Conservation (phyloP, 2,113 vertebrate genomes). For the Sturnus vulgaris region DNA sequence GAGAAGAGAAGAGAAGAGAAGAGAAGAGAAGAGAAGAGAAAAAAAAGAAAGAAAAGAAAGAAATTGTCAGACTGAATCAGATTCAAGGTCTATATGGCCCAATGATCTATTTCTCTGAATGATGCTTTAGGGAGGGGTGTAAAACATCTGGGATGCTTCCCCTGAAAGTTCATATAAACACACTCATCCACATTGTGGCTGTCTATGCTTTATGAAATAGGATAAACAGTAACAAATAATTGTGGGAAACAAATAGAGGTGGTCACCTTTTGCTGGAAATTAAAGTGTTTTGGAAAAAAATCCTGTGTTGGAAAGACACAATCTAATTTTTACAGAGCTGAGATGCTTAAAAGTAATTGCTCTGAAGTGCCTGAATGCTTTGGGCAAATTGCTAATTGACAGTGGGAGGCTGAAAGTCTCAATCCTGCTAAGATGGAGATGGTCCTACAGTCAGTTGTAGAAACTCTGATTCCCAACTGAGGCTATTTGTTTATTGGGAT, state of each 20-base stretch:
- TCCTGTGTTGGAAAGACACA: not conserved
- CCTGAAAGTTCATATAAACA: not conserved
- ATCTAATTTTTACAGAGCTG: not conserved
- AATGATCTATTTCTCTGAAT: not conserved
- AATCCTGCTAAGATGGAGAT: not conserved
- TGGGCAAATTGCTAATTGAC: not conserved
- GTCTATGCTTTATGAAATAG: not conserved
- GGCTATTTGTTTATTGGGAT: conserved; percentile 6
- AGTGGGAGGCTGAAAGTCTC: not conserved
- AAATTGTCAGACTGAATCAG: not conserved
- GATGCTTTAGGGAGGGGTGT: not conserved
- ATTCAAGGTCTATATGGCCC: not conserved
- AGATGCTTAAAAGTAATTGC: not conserved
- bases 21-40: too few relatives aligned
- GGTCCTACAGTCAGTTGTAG: not conserved
- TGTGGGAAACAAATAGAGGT: not conserved
- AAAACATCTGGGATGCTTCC: not conserved
- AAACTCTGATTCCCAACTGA: not conserved
- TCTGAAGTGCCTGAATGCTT: not conserved
- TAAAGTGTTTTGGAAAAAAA: not conserved
- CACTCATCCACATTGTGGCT: not conserved
- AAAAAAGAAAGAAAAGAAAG: too few relatives aligned
- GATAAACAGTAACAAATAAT: not conserved
- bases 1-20: too few relatives aligned
- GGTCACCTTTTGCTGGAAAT: not conserved